Conservation (phyloP, 2,797 vertebrate genomes). For the Enteromius fasciolatus region DNA sequence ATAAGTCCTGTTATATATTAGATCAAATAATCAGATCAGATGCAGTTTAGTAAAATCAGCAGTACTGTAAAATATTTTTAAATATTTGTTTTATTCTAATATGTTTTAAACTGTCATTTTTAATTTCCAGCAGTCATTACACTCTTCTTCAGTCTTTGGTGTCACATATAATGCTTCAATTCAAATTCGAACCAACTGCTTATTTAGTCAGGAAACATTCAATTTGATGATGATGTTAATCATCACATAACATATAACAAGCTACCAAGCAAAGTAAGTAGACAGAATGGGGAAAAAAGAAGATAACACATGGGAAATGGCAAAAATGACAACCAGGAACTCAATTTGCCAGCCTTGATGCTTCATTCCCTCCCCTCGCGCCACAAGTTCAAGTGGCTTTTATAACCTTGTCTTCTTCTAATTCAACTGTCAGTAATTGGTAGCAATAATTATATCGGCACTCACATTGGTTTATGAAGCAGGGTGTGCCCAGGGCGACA, state of each 20-base stretch:
- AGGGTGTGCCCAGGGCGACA: constrained; percentile 28
- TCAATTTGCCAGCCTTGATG: not conserved
- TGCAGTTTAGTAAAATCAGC: too few species aligned
- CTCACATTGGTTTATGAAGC: constrained; percentile 22
- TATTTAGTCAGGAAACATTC: not conserved
- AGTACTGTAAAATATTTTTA: too few species aligned
- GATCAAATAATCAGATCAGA: not conserved
- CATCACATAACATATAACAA: not conserved
- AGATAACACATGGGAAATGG: not conserved
- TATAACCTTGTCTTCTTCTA: constrained; percentile 34
- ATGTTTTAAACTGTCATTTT: not conserved
- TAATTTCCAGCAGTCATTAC: not conserved
- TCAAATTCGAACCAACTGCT: not conserved
- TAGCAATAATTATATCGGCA: constrained; percentile 28
- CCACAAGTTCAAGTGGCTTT: constrained; percentile 32
- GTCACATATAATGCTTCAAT: not conserved
- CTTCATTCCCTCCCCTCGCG: not conserved
- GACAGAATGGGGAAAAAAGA: not conserved
- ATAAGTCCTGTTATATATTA: too few species aligned
- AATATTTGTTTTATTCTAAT: not conserved
- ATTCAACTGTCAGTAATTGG: constrained; percentile 27
- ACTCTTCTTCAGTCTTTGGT: not conserved
- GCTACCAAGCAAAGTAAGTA: not conserved
- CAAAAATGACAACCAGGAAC: not conserved
- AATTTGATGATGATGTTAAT: not conserved